Conservation (phyloP, 2,797 vertebrate genomes). For the Australoheros facetus region DNA sequence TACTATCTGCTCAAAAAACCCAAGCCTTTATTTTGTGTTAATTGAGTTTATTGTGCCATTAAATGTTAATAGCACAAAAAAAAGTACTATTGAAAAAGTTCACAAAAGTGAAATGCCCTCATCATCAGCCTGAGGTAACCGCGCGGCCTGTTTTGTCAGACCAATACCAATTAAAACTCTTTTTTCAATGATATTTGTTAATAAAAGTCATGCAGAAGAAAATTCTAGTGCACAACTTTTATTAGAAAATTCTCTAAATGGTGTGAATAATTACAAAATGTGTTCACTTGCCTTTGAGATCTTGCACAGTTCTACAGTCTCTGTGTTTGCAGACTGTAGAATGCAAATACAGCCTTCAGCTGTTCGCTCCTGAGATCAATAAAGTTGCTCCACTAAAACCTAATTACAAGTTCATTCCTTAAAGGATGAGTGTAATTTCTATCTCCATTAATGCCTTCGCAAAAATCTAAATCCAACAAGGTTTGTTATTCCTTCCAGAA, state of each 20-base stretch:
- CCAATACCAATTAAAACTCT: neutral
- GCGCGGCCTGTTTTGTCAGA: neutral
- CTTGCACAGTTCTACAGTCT: neutral
- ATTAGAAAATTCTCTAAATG: neutral
- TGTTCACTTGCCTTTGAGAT: neutral
- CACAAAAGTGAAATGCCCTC: neutral
- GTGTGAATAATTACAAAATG: neutral
- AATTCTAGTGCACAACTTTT: too few species aligned
- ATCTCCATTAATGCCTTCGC: slow-evolving; percentile 26
- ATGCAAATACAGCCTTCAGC: slow-evolving; percentile 11
- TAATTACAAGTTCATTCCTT: slow-evolving; percentile 41
- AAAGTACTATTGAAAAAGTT: too few species aligned
- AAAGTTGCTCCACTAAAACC: slow-evolving; percentile 29
- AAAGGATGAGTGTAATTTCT: slow-evolving; percentile 33
- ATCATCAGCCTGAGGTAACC: neutral
- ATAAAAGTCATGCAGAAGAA: neutral
- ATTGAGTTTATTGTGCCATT: neutral
- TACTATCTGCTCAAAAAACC: neutral
- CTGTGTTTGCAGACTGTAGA: neutral
- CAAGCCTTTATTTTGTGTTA: neutral
- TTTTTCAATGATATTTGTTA: neutral
- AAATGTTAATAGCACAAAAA: neutral
- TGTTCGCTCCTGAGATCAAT: slow-evolving; percentile 39
- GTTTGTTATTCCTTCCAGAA: slow-evolving; percentile 26
- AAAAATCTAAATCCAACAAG: slow-evolving; percentile 23